phyloP scores from a whole-genome alignment of 2,113 vertebrate species.

The Dicerorhinus sumatrensis region DNA sequence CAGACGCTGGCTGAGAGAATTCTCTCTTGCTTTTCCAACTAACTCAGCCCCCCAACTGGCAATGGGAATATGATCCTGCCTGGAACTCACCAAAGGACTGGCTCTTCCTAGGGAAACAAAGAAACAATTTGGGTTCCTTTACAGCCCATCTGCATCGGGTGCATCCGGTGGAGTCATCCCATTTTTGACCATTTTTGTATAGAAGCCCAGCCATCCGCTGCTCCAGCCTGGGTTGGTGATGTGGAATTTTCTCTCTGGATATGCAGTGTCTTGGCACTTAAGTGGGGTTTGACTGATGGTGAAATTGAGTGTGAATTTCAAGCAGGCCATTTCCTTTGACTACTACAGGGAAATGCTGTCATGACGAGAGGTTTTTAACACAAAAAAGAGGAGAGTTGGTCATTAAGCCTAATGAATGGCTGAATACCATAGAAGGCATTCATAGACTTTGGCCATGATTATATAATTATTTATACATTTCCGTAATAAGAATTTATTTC shows the following conservation, averaged over 20 bases:
- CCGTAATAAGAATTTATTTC: conserved; percentile 58
- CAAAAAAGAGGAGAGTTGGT: conserved; percentile 17
- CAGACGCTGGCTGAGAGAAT: background rate
- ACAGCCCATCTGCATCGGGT: background rate
- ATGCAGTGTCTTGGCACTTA: background rate
- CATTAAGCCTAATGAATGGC: conserved; percentile 50
- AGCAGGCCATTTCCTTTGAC: conserved; percentile 60
- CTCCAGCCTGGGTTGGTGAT: background rate
- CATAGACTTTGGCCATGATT: conserved; percentile 23
- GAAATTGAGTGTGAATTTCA: conserved; percentile 67
- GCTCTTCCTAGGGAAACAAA: conserved; percentile 30
- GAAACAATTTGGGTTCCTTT: background rate
- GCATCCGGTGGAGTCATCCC: rapidly evolving
- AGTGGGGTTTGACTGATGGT: conserved; percentile 52
- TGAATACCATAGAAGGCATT: conserved; percentile 26
- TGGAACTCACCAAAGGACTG: background rate
- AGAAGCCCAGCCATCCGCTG: background rate
- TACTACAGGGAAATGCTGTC: conserved; percentile 46
- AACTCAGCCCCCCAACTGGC: background rate
- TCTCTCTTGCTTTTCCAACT: background rate
- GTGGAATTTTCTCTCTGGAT: background rate
- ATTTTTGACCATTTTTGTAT: background rate
- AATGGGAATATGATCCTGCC: background rate
- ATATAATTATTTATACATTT: conserved; percentile 64
- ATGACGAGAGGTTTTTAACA: conserved; percentile 54